phyloP scores from a whole-genome alignment of 2,797 vertebrate species.

The Acanthurus leucopareius region DNA sequence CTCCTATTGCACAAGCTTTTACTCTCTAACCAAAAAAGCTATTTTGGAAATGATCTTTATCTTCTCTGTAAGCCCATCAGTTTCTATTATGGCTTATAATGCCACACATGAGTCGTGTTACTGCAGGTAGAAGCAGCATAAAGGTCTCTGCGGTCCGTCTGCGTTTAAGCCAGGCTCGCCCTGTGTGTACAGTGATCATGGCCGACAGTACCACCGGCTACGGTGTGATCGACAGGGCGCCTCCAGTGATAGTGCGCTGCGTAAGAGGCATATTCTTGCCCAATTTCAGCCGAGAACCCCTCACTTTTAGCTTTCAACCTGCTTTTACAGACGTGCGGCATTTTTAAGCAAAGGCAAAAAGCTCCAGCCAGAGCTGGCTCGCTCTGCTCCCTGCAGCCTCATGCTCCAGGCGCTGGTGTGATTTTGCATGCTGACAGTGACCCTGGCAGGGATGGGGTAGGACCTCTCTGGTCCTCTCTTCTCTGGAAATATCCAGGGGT shows the following conservation, averaged over 20 bases:
- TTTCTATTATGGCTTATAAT: conserved; percentile 71
- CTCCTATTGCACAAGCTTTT: conserved; percentile 5
- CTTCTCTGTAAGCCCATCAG: conserved; percentile 68
- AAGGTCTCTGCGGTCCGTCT: conserved; percentile 76
- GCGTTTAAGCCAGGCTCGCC: conserved; percentile 54
- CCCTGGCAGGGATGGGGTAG: conserved; percentile 72
- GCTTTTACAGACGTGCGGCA: conserved; percentile 41
- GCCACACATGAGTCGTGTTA: conserved; percentile 59
- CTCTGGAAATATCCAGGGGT: conserved; percentile 67
- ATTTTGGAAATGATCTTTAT: conserved; percentile 66
- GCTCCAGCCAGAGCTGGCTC: conserved; percentile 30
- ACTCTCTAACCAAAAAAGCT: conserved; percentile 8
- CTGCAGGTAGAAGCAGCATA: conserved; percentile 71
- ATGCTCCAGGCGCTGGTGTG: conserved; percentile 76
- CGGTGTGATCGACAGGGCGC: conserved; percentile 62
- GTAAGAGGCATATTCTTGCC: conserved; percentile 63
- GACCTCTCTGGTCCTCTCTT: conserved; percentile 58
- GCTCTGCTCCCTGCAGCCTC: conserved; percentile 37
- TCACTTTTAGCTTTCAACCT: conserved; percentile 50
- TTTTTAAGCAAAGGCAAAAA: conserved; percentile 36
- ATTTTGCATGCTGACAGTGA: conserved; percentile 83
- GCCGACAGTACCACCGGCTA: conserved; percentile 74
- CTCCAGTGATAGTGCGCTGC: conserved; percentile 57
- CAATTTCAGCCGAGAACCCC: conserved; percentile 47
- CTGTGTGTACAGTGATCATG: conserved; percentile 68